These are phyloP conservation scores for Raja brachyura DNA, from an alignment of 2,113 vertebrate genomes.

Conservation along the genomic window DNA sequence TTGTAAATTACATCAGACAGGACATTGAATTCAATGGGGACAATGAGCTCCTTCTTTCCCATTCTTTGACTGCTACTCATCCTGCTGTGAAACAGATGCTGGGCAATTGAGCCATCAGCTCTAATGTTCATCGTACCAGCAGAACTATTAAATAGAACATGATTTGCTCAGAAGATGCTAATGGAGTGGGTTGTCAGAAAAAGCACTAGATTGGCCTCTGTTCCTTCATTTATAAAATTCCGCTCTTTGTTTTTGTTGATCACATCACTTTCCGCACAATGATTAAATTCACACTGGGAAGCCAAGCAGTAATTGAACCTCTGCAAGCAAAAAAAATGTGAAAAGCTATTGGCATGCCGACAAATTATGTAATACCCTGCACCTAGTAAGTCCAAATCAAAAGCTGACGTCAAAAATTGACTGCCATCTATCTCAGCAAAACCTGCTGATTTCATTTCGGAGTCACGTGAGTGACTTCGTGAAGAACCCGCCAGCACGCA, in stretches of 20 bases:
- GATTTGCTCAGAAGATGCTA: not conserved
- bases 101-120: not conserved
- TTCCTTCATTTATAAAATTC: not conserved
- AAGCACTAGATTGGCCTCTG: not conserved
- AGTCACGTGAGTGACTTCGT: no score
- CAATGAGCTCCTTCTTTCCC: not conserved
- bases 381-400: not conserved
- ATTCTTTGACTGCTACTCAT: not conserved
- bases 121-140: not conserved
- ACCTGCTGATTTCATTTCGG: no score
- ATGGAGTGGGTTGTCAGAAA: not conserved
- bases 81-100: not conserved
- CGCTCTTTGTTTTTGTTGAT: not conserved
- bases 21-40: not conserved
- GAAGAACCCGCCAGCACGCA: no score
- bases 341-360: not conserved
- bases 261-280: conserved; percentile 1
- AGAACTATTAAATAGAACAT: not conserved
- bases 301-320: conserved; percentile 20
- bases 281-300: not conserved
- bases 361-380: not conserved
- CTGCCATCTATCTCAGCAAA: not conserved
- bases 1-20: not conserved
- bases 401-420: not conserved
- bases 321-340: not conserved